Conservation (phyloP, 1,140 invertebrate genomes). For the Bombus vancouverensis region DNA sequence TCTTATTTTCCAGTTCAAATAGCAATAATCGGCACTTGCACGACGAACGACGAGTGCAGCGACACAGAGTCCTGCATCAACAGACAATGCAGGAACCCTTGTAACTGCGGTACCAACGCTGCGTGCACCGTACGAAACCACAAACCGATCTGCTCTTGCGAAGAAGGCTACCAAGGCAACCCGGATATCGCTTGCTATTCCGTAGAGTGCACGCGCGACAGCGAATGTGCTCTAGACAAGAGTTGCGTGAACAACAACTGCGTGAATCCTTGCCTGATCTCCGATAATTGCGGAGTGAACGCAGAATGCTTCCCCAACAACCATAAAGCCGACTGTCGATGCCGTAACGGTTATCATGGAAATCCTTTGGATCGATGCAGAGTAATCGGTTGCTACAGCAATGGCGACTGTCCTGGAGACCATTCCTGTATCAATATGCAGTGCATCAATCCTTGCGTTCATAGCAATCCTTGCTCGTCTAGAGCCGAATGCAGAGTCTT, state of each 20-base stretch:
- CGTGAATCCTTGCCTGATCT: conserved; percentile 90
- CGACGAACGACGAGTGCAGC: conserved; percentile 89
- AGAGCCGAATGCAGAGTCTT: conserved; percentile 90
- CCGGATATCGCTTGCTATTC: conserved; percentile 90
- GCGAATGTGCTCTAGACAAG: conserved; percentile 90
- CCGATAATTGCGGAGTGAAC: conserved; percentile 90
- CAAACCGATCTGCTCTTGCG: conserved; percentile 92
- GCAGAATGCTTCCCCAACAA: conserved; percentile 91
- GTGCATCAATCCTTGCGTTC: conserved; percentile 93
- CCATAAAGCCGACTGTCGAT: conserved; percentile 90
- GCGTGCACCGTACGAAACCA: conserved; percentile 92
- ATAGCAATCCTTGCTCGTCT: conserved; percentile 89
- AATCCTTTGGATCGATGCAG: conserved; percentile 90
- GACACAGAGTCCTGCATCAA: conserved; percentile 92
- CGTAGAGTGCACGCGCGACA: conserved; percentile 90
- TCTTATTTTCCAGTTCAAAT: conserved; percentile 83
- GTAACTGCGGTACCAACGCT: conserved; percentile 93
- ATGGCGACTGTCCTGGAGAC: conserved; percentile 93
- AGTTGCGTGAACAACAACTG: conserved; percentile 93
- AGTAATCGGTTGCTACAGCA: conserved; percentile 93
- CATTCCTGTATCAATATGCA: conserved; percentile 93
- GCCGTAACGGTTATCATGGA: conserved; percentile 90
- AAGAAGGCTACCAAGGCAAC: conserved; percentile 92
- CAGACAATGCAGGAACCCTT: conserved; percentile 92
- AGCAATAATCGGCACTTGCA: conserved; percentile 87